Conservation (phyloP, 2,113 vertebrate species). For the Eulacestoma nigropectus region DNA sequence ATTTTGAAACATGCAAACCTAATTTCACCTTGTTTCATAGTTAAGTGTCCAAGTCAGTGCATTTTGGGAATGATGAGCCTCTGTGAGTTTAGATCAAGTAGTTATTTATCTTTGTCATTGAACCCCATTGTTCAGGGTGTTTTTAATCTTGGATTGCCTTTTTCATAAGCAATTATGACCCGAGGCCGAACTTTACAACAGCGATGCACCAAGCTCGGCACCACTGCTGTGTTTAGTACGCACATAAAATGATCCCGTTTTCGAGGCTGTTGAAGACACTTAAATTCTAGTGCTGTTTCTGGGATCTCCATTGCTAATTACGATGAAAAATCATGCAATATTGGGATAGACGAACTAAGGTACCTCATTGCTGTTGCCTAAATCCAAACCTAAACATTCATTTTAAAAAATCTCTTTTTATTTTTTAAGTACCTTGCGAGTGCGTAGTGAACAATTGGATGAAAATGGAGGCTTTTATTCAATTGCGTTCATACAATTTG, state of each 20-base stretch:
- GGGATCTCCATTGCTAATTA: neutral
- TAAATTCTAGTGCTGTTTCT: neutral
- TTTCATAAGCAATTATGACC: neutral
- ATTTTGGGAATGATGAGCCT: neutral
- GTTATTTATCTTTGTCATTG: neutral
- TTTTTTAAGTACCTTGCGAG: neutral
- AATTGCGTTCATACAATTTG: neutral
- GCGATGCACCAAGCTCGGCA: neutral
- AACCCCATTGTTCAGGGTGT: neutral
- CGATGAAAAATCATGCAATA: neutral
- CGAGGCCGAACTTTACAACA: neutral
- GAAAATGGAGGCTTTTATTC: neutral
- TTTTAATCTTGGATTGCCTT: neutral
- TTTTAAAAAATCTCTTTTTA: neutral
- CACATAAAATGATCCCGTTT: neutral
- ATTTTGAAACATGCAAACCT: neutral
- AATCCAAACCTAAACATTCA: neutral
- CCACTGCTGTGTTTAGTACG: neutral
- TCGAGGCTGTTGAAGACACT: neutral
- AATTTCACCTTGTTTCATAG: neutral
- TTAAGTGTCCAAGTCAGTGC: neutral
- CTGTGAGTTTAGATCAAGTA: neutral
- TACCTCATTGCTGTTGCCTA: neutral
- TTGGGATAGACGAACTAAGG: neutral
- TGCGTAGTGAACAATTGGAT: neutral